Percentiles rank a stretch among this genome's conserved stretches.
Evolutionary conservation across 2,888 invertebrate species (phyloP).

Genomic region (Apamea crenata): DNA sequence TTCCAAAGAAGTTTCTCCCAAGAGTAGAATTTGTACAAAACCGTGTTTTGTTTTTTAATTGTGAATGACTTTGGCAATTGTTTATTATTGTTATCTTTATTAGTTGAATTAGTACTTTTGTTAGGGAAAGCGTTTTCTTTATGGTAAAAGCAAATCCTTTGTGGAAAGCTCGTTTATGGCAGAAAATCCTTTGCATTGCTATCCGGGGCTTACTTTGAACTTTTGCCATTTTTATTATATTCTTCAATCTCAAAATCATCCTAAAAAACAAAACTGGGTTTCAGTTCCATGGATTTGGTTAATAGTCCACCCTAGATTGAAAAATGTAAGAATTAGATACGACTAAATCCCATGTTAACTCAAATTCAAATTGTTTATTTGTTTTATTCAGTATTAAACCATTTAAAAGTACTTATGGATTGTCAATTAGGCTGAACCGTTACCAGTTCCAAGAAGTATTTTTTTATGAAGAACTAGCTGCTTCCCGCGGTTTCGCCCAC

Average conservation of each 20-base stretch:
- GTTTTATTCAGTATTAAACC: not conserved
- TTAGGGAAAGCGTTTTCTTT: slow-evolving; percentile 14
- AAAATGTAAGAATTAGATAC: not conserved
- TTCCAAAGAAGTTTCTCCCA: slow-evolving; percentile 48
- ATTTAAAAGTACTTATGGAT: not conserved
- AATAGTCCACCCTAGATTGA: too few species aligned
- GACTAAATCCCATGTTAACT: not conserved
- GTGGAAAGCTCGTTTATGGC: not conserved
- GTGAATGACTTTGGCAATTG: slow-evolving; percentile 47
- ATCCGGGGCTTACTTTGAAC: slow-evolving; percentile 3
- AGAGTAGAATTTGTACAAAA: slow-evolving; percentile 21
- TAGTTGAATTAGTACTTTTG: slow-evolving; percentile 47
- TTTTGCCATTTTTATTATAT: slow-evolving; percentile 9
- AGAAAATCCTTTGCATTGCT: slow-evolving; percentile 7
- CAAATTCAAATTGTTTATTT: not conserved
- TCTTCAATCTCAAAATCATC: not conserved
- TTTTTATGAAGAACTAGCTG: not conserved
- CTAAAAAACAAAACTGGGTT: not conserved
- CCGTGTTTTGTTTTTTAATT: slow-evolving; percentile 55
- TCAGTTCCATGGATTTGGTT: not conserved
- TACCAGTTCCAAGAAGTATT: not conserved
- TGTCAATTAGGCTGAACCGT: not conserved
- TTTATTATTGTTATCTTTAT: slow-evolving; percentile 58
- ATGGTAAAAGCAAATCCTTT: not conserved
- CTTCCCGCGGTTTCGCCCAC: too few species aligned